Base-by-base conservation (phyloP, 2,113 vertebrate species). In the Onychorhynchus coronatus region DNA sequence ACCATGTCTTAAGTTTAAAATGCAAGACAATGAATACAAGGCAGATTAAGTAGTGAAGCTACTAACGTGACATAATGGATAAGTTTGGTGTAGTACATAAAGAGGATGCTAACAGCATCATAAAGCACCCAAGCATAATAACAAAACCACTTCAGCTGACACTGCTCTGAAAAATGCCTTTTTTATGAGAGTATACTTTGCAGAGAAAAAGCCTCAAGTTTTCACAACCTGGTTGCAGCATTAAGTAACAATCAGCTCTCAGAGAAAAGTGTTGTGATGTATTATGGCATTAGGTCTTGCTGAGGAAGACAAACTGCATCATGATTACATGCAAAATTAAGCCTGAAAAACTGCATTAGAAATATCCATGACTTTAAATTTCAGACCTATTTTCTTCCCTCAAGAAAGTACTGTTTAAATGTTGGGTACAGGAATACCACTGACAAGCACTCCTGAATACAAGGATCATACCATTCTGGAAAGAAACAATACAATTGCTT, bases 271-370 rank as follows among this genome's bases (percentile, higher is more conserved):
- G 3, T 37, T 49, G 77, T 87, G 83, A 95, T 85, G 46, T 91
- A 95, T 92, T 80, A 88, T 0, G 0, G 80, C 76, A 68, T 75
- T 82, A 82, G 70, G n/a, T 68, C 86, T 93, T 68, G 50, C 76
- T 84, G 88, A 78, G 83, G 73, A 78, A 92, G 88, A 67, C 73
- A 92, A 79, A 88, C 46, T 53, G 49, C 55, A 72, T 65, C 6
- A 2, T 42, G 65, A 95, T 95, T 89, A 86, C 65, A 91, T 66
- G 88, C 80, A 97, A 95, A 97, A 95, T 94, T 96, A 92, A 96
- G 78, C 61, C 58, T 68, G 70, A 91, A 93, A 92, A 89, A 70
- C 49, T 87, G 53, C 47, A 58, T 82, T 87, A 87, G 58, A 94
- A 94, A 93, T 56, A 93, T 14, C 37, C 33, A 49, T 46, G 7